Percentiles rank a stretch among this genome's conserved stretches.
Conservation (phyloP, 2,888 invertebrate species). For the Cephus spinipes region DNA sequence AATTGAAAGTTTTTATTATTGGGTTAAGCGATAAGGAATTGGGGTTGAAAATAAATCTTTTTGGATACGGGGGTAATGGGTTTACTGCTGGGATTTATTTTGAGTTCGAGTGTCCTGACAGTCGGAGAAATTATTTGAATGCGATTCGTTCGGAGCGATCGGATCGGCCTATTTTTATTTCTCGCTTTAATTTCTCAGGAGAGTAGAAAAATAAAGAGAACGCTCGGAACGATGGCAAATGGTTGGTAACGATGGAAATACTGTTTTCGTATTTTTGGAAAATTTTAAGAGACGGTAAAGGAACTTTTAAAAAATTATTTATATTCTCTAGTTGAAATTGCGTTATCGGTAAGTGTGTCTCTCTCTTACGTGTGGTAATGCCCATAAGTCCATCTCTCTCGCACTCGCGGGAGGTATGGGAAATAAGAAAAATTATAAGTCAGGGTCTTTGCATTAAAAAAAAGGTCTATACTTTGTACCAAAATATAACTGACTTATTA, state of each 20-base stretch:
- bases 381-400: neutral
- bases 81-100: neutral
- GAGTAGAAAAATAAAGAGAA: neutral
- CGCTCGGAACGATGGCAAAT: neutral
- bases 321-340: neutral
- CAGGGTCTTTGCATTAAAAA: neutral
- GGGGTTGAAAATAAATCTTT: neutral
- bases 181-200: neutral
- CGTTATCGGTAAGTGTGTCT: neutral
- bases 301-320: neutral
- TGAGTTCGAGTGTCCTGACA: neutral
- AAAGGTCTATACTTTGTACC: neutral
- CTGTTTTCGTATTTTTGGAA: neutral
- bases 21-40: neutral
- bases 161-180: neutral
- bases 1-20: neutral
- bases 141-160: neutral
- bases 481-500: neutral
- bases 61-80: neutral
- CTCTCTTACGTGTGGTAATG: neutral
- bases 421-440: neutral
- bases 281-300: neutral
- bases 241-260: neutral
- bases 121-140: neutral
- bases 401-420: neutral